These are phyloP conservation scores for Zingel zingel DNA, from an alignment of 2,113 vertebrate species.

Conservation along the genomic window DNA sequence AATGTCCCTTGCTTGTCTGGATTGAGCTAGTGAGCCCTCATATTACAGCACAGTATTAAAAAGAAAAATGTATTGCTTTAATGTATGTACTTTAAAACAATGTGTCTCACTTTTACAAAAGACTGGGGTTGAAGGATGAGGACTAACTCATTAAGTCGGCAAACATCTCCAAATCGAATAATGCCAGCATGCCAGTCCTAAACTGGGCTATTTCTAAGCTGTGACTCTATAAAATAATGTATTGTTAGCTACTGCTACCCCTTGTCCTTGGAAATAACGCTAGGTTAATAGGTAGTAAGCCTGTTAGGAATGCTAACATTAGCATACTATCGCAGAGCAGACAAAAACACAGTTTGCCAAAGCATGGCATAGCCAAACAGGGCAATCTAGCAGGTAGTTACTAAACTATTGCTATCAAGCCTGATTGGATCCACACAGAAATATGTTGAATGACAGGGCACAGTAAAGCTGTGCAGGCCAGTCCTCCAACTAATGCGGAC, in stretches of 20 bases:
- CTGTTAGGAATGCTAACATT: background rate
- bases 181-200: background rate
- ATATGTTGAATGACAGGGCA: background rate
- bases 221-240: background rate
- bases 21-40: background rate
- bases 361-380: background rate
- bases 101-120: background rate
- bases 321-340: background rate
- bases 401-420: background rate
- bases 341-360: background rate
- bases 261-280: background rate
- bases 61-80: background rate
- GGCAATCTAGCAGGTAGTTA: background rate
- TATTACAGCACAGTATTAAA: background rate
- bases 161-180: background rate
- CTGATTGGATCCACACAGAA: background rate
- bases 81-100: background rate
- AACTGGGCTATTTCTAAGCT: background rate
- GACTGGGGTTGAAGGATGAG: background rate
- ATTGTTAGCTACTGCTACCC: background rate
- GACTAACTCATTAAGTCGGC: background rate
- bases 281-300: too few species aligned
- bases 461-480: background rate
- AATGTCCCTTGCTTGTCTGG: background rate
- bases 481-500: background rate